Base-by-base conservation (phyloP, 2,797 vertebrate genomes). In the Neosalanx taihuensis region DNA sequence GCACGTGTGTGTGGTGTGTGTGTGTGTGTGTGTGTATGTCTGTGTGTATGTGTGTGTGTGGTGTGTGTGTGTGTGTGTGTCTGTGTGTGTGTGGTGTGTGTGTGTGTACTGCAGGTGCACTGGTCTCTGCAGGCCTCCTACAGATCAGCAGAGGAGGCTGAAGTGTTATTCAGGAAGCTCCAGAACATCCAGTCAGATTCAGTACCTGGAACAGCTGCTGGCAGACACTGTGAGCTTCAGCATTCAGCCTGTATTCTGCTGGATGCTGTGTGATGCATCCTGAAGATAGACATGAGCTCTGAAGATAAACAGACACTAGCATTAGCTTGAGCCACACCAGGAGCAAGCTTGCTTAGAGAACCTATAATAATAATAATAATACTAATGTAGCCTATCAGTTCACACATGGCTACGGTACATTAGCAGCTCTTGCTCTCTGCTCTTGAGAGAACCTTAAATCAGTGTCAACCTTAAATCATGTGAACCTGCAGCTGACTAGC, bases 21-120 rank as follows among this genome's bases (percentile, higher is more conserved):
- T 69, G 17, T 58, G 69, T 62, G 15, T 70, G 53, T 69, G n/a
- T 69, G 53, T 58, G 20, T 58, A n/a, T 58, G 56, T 6, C 6
- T 58, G 56, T 18, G 31, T n/a, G 4, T 23, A 20, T 59, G 56
- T 58, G 31, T 13, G 29, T 31, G 60, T 63, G 31, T 3, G 1
- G 6, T 58, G 17, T 35, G 59, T 62, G 23, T 60, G 30, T 69
- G 9, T 69, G 26, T 60, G 20, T 20, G 58, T 30, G 6, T 1
- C 4, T 33, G 30, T 17, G 61, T 35, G 6, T 33, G 6, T 26
- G 20, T 12, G 5, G 30, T 64, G 33, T 64, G 17, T 31, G 29
- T 62, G 60, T 17, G 60, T 31, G 26, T 62, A 15, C 26, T 31
- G 12, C 29, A 62, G 13, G 61, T 63, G 61, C 61, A 33, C 15